These are phyloP conservation scores for Zaprionus taronus DNA, from an alignment of 1,140 invertebrate genomes.

Conservation along the genomic window DNA sequence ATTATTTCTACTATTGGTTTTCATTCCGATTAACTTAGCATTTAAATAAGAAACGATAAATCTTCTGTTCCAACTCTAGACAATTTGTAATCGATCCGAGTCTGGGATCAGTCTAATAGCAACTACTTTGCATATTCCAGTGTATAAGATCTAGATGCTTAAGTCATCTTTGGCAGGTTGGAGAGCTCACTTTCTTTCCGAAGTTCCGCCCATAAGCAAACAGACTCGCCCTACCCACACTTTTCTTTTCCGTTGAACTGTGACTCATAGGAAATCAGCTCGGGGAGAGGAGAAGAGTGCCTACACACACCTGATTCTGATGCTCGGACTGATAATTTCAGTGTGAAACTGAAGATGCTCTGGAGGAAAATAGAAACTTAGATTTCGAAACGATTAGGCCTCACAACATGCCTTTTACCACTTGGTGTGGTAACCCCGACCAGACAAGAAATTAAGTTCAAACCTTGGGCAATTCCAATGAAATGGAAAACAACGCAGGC, in stretches of 20 bases:
- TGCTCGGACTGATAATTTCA: constrained; percentile 41
- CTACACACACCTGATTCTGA: constrained; percentile 35
- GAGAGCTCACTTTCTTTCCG: constrained; percentile 67
- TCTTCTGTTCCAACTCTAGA: constrained; percentile 6
- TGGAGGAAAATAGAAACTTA: constrained; percentile 50
- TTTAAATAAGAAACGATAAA: constrained; percentile 25
- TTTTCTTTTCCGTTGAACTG: constrained; percentile 60
- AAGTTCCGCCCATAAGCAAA: constrained; percentile 61
- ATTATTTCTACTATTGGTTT: not conserved
- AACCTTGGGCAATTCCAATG: constrained; percentile 62
- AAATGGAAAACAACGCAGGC: constrained; percentile 73
- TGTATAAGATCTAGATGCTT: constrained; percentile 48
- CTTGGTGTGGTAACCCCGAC: constrained; percentile 25
- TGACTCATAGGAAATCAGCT: constrained; percentile 50
- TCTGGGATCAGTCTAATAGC: constrained; percentile 10
- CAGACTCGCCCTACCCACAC: constrained; percentile 56
- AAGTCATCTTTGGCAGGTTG: constrained; percentile 70
- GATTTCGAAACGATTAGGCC: constrained; percentile 75
- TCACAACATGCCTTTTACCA: constrained; percentile 57
- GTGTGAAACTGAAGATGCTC: constrained; percentile 43
- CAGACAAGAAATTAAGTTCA: constrained; percentile 43
- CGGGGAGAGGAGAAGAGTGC: not conserved
- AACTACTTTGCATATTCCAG: constrained; percentile 35
- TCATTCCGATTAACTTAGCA: constrained; percentile 3
- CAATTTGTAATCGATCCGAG: constrained; percentile 29